Percentiles rank a stretch among this genome's conserved stretches.
Conservation (phyloP, 1,140 invertebrate genomes). For the Acromyrmex heyeri region DNA sequence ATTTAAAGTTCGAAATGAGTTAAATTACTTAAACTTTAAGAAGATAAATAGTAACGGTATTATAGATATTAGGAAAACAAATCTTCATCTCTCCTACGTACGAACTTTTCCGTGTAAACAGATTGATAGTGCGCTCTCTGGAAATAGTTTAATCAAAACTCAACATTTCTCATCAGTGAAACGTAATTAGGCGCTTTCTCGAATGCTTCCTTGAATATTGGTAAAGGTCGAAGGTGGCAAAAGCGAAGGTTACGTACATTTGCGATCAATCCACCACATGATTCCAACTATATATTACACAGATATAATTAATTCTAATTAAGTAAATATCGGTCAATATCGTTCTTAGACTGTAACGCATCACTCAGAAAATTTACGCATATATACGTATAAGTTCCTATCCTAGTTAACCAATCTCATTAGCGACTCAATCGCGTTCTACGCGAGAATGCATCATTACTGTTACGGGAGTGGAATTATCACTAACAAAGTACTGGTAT, state of each 20-base stretch:
- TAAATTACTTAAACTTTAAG: neutral
- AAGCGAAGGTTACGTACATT: neutral
- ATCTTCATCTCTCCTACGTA: neutral
- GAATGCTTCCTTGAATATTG: neutral
- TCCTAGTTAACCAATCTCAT: too few relatives aligned
- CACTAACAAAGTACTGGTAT: too few relatives aligned
- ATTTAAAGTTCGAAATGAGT: neutral
- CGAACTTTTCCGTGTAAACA: neutral
- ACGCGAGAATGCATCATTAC: too few relatives aligned
- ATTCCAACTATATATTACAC: neutral
- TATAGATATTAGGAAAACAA: neutral
- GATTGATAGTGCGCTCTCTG: slow-evolving; percentile 1
- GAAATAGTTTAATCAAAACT: slow-evolving; percentile 1
- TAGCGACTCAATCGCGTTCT: too few relatives aligned
- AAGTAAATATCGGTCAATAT: slow-evolving; percentile 31
- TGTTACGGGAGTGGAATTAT: too few relatives aligned
- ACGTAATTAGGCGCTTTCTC: neutral
- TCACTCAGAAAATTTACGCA: neutral
- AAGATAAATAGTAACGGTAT: slow-evolving; percentile 16
- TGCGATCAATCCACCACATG: neutral
- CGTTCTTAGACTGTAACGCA: neutral
- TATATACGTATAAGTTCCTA: neutral
- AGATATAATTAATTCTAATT: slow-evolving; percentile 67
- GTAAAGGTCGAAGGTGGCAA: slow-evolving; percentile 56
- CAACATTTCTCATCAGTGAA: slow-evolving; percentile 2